Evolutionary conservation across 1,140 invertebrate genomes (phyloP), one percentile per base, ranked within the genome.

Genomic region (Melitaea cinxia): DNA sequence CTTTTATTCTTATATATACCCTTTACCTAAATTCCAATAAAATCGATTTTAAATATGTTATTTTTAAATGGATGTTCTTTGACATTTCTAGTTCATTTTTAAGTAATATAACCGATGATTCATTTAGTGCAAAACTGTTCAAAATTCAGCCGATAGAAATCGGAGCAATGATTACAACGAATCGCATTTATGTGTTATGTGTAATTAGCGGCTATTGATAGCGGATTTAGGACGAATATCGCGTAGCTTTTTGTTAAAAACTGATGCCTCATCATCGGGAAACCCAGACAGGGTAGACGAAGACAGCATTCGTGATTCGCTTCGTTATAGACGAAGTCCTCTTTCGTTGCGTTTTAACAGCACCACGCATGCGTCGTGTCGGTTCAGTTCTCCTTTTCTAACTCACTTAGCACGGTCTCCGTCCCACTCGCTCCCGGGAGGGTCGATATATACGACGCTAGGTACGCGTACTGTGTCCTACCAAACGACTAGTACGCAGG

Each of bases 361-460:
- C 72, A 82, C 55, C 73, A 77, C 87, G 87, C 87, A 73, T 83
- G 87, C 85, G 85, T 70, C 73, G 56, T 81, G 64, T 73, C 78
- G 74, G 76, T 62, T 73, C 67, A 37, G 28, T 10, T 47, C 33
- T 88, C 87, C 65, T 72, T 68, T 28, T 88, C 70, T 30, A 12
- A n/a, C 80, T 5, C 28, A 47, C 26, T 19, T 37, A 17, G 0
- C 37, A 49, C 4, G 12, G 45, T 53, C 21, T 21, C 60, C 63
- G 67, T 82, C 83, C 70, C 68, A 67, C 60, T 89, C 78, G 14
- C 79, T 73, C 84, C 70, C 77, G 79, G 78, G 83, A 87, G 85
- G 85, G 87, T 87, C 87, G 87, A 89, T 89, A 87, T 90, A 90
- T 88, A 88, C 78, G 77, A 88, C 78, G 77, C 82, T 90, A 89